Evolutionary conservation across 2,797 vertebrate species (phyloP).

Genomic region (Helostoma temminkii): DNA sequence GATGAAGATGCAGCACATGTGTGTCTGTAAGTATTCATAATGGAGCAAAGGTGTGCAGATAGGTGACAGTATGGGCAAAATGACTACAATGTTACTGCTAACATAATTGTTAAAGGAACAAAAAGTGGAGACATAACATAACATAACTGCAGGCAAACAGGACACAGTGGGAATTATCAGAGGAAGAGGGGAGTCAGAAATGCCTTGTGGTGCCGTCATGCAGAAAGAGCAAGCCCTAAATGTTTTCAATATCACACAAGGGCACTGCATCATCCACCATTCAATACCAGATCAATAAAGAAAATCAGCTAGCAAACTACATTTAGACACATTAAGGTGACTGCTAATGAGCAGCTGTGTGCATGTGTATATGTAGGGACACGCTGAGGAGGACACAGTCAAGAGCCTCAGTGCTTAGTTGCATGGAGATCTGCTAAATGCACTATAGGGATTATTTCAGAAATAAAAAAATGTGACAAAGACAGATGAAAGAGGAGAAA

Average conservation of each 20-base stretch:
- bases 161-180: slow-evolving; percentile 41
- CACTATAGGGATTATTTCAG: slow-evolving; percentile 53
- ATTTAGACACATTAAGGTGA: slow-evolving; percentile 85
- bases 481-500: slow-evolving; percentile 55
- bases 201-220: slow-evolving; percentile 54
- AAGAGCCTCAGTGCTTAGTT: slow-evolving; percentile 63
- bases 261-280: slow-evolving; percentile 80
- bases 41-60: slow-evolving; percentile 38
- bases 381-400: slow-evolving; percentile 62
- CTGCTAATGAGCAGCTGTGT: slow-evolving; percentile 76
- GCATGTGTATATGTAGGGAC: slow-evolving; percentile 8
- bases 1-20: slow-evolving; percentile 54
- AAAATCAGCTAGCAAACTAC: slow-evolving; percentile 79
- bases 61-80: slow-evolving; percentile 37
- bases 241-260: slow-evolving; percentile 84
- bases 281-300: slow-evolving; percentile 83
- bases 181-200: slow-evolving; percentile 47
- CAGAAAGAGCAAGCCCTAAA: slow-evolving; percentile 63
- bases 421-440: slow-evolving; percentile 67
- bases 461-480: slow-evolving; percentile 60
- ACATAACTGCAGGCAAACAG: slow-evolving; percentile 24
- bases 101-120: slow-evolving; percentile 4
- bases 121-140: not conserved
- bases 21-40: slow-evolving; percentile 26
- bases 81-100: not conserved